Evolutionary conservation across 1,140 invertebrate species (phyloP).

Genomic region (Himalopsyche phryganea): DNA sequence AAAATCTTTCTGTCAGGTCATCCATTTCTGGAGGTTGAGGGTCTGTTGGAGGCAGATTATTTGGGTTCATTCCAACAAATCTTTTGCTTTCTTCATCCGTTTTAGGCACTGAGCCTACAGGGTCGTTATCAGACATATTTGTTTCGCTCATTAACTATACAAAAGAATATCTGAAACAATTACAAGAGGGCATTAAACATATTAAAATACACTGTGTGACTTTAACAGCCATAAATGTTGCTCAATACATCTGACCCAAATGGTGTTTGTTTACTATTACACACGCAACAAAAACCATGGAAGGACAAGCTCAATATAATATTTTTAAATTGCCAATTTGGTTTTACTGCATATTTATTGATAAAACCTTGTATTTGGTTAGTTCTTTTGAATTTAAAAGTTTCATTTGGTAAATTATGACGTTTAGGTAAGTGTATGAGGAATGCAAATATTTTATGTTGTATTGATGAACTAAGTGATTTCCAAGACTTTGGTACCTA

Average conservation of each 20-base stretch:
- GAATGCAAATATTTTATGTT: neutral
- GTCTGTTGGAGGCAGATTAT: slow-evolving; percentile 1
- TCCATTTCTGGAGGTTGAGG: slow-evolving; percentile 15
- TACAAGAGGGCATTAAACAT: neutral
- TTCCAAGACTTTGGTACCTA: neutral
- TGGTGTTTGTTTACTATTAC: no score
- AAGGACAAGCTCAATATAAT: no score
- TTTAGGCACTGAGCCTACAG: slow-evolving; percentile 11
- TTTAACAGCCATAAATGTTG: no score
- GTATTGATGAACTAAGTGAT: neutral
- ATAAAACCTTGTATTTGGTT: neutral
- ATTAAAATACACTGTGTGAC: neutral
- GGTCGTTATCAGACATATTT: slow-evolving; percentile 29
- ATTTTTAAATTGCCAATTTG: no score
- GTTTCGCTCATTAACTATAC: slow-evolving; percentile 13
- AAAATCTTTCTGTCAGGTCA: slow-evolving; percentile 29
- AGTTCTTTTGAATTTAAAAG: neutral
- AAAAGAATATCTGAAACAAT: slow-evolving; percentile 7
- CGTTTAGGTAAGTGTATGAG: neutral
- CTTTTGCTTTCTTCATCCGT: slow-evolving; percentile 21
- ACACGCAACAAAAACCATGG: no score
- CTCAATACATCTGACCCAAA: no score
- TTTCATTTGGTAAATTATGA: neutral
- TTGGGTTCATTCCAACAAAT: neutral
- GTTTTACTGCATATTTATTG: no score